These are phyloP conservation scores for Hylaeus anthracinus DNA, from an alignment of 1,140 invertebrate species.

Conservation along the genomic window DNA sequence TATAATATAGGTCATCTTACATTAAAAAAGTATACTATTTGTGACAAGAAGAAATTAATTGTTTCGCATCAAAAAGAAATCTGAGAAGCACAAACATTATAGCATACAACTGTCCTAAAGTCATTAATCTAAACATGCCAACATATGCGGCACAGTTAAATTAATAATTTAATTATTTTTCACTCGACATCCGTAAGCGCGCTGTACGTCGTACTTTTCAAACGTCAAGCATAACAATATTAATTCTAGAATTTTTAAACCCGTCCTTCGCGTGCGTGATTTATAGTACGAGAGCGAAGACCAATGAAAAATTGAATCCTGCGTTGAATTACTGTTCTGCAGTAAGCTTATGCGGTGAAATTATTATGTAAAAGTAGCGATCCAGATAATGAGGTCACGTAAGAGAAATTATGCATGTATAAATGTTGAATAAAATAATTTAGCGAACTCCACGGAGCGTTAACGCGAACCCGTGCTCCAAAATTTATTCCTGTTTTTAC, in stretches of 20 bases:
- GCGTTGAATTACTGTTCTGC: conserved; percentile 14
- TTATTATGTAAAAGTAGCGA: conserved; percentile 59
- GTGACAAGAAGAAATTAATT: too few species aligned
- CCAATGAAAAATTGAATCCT: conserved; percentile 25
- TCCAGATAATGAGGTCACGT: conserved; percentile 32
- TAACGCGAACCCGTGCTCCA: conserved; percentile 1
- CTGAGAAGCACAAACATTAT: too few species aligned
- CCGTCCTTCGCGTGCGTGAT: too few species aligned
- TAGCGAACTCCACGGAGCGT: conserved; percentile 34
- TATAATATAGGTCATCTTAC: too few species aligned
- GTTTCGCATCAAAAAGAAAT: too few species aligned
- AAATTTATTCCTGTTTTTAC: conserved; percentile 16
- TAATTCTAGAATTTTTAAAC: neutral
- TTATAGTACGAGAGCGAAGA: neutral
- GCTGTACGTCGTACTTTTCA: too few species aligned
- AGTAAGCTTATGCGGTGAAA: conserved; percentile 33
- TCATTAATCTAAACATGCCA: too few species aligned
- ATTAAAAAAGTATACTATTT: too few species aligned
- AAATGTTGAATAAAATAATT: conserved; percentile 41
- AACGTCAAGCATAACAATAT: neutral
- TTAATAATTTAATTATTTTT: too few species aligned
- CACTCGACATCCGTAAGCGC: too few species aligned
- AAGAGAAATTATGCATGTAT: conserved; percentile 36
- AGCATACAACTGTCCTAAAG: too few species aligned
- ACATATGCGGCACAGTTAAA: too few species aligned